phyloP scores from a whole-genome alignment of 2,797 vertebrate species.

The Rhadinocentrus ornatus region DNA sequence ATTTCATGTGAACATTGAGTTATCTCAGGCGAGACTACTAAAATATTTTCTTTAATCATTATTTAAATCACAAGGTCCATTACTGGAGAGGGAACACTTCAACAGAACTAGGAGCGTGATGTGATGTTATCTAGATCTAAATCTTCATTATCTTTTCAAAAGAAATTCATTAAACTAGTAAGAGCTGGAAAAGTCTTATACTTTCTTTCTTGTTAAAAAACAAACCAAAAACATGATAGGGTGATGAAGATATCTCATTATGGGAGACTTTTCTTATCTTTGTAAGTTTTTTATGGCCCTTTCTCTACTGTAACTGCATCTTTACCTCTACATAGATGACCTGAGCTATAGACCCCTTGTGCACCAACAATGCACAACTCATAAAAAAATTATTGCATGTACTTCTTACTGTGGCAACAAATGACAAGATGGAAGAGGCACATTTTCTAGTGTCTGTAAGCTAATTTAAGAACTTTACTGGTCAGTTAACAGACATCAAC shows the following conservation, averaged over 20 bases:
- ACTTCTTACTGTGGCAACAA: neutral
- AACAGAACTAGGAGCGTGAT: slow-evolving; percentile 20
- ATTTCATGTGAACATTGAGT: slow-evolving; percentile 10
- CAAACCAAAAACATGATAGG: neutral
- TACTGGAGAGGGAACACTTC: slow-evolving; percentile 11
- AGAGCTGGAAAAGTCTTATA: neutral
- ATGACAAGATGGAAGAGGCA: slow-evolving; percentile 1
- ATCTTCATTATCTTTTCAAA: slow-evolving; percentile 22
- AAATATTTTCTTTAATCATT: slow-evolving; percentile 36
- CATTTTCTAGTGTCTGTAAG: neutral
- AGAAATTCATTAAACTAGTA: neutral
- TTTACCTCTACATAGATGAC: neutral
- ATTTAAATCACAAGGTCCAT: slow-evolving; percentile 25
- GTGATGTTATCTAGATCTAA: neutral
- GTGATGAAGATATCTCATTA: slow-evolving; percentile 6
- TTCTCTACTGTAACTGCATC: neutral
- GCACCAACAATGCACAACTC: neutral
- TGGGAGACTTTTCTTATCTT: neutral
- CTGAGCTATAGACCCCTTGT: neutral
- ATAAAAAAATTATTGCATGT: slow-evolving; percentile 13
- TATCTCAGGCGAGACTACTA: slow-evolving; percentile 15
- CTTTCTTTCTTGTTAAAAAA: neutral
- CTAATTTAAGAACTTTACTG: neutral
- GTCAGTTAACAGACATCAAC: neutral
- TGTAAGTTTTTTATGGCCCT: slow-evolving; percentile 5